Evolutionary conservation across 1,140 invertebrate species (phyloP).

Genomic region (Sitodiplosis mosellana): DNA sequence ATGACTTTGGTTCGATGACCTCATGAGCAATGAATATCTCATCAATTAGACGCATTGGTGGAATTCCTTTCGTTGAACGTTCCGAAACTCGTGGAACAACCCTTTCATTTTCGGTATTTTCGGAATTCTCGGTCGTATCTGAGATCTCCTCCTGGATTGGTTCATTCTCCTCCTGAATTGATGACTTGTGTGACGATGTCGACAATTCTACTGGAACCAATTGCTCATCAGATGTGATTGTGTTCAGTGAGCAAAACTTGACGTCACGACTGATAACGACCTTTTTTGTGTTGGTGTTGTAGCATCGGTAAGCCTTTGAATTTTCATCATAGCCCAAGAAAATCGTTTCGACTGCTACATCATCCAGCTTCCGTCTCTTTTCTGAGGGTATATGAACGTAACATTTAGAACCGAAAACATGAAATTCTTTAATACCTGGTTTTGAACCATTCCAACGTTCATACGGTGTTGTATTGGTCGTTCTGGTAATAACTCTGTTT

Average conservation of each 20-base stretch:
- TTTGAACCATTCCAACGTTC: neutral
- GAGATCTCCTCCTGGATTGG: neutral
- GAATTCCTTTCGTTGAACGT: neutral
- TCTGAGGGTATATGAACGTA: neutral
- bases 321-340: neutral
- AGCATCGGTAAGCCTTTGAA: constrained; percentile 13
- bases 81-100: neutral
- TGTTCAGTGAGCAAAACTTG: neutral
- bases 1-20: too few species aligned
- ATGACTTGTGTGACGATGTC: neutral
- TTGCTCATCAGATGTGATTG: neutral
- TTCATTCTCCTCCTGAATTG: neutral
- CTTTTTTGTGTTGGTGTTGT: neutral
- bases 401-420: neutral
- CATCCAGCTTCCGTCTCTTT: neutral
- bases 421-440: neutral
- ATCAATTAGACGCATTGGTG: neutral
- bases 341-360: neutral
- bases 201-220: neutral
- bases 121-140: neutral
- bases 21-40: neutral
- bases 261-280: neutral
- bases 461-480: neutral
- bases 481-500: constrained; percentile 10
- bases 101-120: neutral